Base-by-base conservation (phyloP, 2,797 vertebrate genomes). In the Rhinoraja longicauda region DNA sequence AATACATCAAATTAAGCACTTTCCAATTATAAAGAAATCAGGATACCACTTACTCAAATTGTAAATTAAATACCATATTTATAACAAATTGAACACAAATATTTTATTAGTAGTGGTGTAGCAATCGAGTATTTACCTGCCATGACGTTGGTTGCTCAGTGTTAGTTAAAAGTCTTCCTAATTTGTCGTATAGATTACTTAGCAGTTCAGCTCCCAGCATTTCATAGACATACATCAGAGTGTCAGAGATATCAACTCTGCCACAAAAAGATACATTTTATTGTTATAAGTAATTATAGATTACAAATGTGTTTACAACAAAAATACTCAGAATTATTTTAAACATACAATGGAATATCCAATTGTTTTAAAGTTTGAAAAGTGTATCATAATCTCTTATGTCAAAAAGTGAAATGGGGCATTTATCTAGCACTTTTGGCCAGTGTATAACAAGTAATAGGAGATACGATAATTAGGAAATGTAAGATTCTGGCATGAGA, bases 161-260 rank as follows among this genome's bases (percentile, higher is more conserved):
- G 94, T 97, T 97, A 93, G 98, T 99, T 94, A 99, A 96, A 94
- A 99, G 96, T 94, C 98, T 97, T 78, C 99, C 98, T 92, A 99
- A 96, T 95, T 99, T 99, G 95, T 99, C 99, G 93, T 99, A 99
- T 94, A 99, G 97, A 96, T 98, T 99, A 96, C 98, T 99, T 93
- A 99, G 97, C 94, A 99, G 97, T 96, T 99, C 99, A 0, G 98
- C 97, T 7, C 99, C 99, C 95, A 99, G 96, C 98, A 99, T 99
- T 96, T 99, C 98, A 0, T 99, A 99, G 93, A 99, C 99, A 0
- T 99, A 99, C 99, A 99, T 99, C 95, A 99, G 97, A 0, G 99
- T 99, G 95, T 99, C 99, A 1, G 99, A 99, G 94, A 99, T 99
- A 94, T 99, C 99, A 96, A 99, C 99, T 96, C 99, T 99, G 95